phyloP scores from a whole-genome alignment of 2,797 vertebrate genomes.

The Aldrovandia affinis region DNA sequence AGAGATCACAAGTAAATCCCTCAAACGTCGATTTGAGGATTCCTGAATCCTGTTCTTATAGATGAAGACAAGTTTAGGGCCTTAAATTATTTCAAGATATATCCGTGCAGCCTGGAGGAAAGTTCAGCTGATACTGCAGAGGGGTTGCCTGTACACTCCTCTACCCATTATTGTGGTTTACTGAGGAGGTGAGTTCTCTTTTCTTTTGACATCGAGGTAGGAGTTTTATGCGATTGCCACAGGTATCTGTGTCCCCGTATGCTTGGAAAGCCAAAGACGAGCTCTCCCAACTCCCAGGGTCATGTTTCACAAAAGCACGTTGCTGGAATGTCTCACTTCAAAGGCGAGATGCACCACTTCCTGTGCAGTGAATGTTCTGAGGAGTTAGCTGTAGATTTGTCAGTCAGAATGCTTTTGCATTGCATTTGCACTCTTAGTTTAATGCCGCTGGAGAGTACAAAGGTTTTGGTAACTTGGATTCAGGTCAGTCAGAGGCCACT shows the following conservation, averaged over 20 bases:
- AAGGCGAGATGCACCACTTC: background rate
- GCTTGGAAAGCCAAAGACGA: background rate
- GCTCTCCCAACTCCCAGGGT: background rate
- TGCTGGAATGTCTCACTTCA: background rate
- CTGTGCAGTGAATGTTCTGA: background rate
- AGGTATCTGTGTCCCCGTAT: background rate
- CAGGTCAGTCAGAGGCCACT: background rate
- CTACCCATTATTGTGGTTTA: background rate
- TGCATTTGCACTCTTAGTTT: background rate
- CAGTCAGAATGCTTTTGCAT: background rate
- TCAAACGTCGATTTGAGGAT: background rate
- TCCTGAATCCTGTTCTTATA: background rate
- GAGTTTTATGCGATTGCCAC: too few species aligned
- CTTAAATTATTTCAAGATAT: background rate
- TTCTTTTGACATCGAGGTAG: background rate
- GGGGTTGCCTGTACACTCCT: background rate
- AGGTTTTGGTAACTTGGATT: background rate
- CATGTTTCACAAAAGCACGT: background rate
- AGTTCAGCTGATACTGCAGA: background rate
- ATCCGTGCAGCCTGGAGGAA: background rate
- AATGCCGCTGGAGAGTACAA: background rate
- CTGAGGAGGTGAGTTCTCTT: background rate
- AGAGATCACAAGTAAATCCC: background rate
- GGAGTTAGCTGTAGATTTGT: background rate
- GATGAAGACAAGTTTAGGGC: background rate